These are phyloP conservation scores for Mimumesa dahlbomi DNA, from an alignment of 2,888 invertebrate species.

Conservation along the genomic window DNA sequence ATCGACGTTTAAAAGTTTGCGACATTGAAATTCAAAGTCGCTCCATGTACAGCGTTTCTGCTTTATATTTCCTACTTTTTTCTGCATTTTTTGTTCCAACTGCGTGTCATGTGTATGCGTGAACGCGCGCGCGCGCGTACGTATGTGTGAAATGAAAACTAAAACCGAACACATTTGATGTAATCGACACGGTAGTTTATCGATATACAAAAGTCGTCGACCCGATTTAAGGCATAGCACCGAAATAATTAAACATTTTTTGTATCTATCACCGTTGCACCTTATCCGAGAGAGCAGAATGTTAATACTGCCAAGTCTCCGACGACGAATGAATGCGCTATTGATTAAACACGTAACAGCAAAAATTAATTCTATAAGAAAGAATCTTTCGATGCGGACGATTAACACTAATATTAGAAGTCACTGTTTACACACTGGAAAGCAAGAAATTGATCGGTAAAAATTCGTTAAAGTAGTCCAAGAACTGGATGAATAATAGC, in stretches of 20 bases:
- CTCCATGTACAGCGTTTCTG: slow-evolving; percentile 2
- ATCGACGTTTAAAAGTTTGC: neutral
- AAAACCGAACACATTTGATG: slow-evolving; percentile 18
- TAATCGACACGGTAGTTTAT: no score
- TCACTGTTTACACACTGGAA: slow-evolving; percentile 47
- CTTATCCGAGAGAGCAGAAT: slow-evolving; percentile 5
- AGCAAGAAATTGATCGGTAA: slow-evolving; percentile 10
- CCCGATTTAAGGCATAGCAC: slow-evolving; percentile 30
- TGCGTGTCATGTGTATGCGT: slow-evolving; percentile 36
- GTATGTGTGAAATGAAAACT: slow-evolving; percentile 35
- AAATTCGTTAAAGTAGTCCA: slow-evolving; percentile 18
- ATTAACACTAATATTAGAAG: slow-evolving; percentile 49
- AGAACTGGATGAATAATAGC: slow-evolving; percentile 13
- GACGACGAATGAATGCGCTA: slow-evolving; percentile 9
- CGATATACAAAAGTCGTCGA: slow-evolving; percentile 9
- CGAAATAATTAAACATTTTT: slow-evolving; percentile 8
- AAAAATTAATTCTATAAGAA: slow-evolving; percentile 56
- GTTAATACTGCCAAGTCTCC: slow-evolving; percentile 19
- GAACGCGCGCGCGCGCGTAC: slow-evolving; percentile 28
- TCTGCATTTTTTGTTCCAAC: slow-evolving; percentile 15
- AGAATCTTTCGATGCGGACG: slow-evolving; percentile 58
- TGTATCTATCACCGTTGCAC: slow-evolving; percentile 7
- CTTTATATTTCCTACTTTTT: no score
- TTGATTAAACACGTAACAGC: slow-evolving; percentile 3
- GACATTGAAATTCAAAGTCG: neutral